Percentiles rank a stretch among this genome's conserved stretches.
Conservation (phyloP, 2,888 invertebrate genomes). For the Cyclophora albipunctata region DNA sequence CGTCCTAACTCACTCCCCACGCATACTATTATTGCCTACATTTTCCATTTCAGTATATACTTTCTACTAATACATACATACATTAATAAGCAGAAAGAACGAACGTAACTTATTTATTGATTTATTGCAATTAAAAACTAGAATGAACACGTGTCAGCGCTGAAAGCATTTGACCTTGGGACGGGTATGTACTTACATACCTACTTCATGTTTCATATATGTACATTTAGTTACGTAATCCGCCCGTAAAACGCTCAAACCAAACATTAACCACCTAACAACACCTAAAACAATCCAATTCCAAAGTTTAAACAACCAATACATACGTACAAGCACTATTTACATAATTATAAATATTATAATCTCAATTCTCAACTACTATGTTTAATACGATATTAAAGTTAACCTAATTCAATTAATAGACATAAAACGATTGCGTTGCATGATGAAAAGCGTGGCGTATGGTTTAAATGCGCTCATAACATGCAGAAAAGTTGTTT, state of each 20-base stretch:
- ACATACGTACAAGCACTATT: too few relatives aligned
- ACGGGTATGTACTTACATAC: slow-evolving; percentile 34
- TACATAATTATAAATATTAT: too few relatives aligned
- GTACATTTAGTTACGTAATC: slow-evolving; percentile 48
- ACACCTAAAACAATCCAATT: slow-evolving; percentile 42
- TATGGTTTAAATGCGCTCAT: slow-evolving; percentile 41
- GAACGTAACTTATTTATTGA: slow-evolving; percentile 16
- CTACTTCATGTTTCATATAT: slow-evolving; percentile 38
- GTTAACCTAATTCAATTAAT: slow-evolving; percentile 49
- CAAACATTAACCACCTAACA: slow-evolving; percentile 41
- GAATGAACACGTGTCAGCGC: slow-evolving; percentile 32
- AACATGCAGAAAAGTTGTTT: slow-evolving; percentile 65
- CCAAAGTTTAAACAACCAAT: slow-evolving; percentile 27
- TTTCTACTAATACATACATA: too few relatives aligned
- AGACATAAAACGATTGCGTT: slow-evolving; percentile 6
- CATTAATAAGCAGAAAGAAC: too few relatives aligned
- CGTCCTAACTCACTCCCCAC: too few relatives aligned
- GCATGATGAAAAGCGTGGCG: slow-evolving; percentile 46
- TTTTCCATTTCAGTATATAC: too few relatives aligned
- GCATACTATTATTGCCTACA: too few relatives aligned
- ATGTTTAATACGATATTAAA: not conserved
- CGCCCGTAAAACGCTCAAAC: slow-evolving; percentile 44
- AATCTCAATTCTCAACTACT: not conserved
- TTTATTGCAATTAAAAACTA: slow-evolving; percentile 30
- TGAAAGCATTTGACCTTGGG: slow-evolving; percentile 60